Evolutionary conservation across 2,113 vertebrate species (phyloP).

Genomic region (Hemiscyllium ocellatum): DNA sequence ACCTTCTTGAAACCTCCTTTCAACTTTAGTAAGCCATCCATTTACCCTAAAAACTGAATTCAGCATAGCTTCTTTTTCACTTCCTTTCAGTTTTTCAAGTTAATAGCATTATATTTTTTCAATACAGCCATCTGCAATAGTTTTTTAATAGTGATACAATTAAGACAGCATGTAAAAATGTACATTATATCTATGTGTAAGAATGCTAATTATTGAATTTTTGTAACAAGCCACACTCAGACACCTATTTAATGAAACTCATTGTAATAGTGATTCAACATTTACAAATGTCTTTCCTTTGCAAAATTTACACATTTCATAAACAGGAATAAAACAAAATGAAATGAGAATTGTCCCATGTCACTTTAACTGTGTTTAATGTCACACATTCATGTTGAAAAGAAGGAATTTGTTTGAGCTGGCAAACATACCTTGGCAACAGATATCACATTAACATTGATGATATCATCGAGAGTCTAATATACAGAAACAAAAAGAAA

Average conservation of each 20-base stretch:
- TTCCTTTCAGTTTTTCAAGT: background rate
- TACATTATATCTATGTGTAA: background rate
- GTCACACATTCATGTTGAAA: background rate
- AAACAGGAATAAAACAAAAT: background rate
- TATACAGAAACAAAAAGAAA: constrained; percentile 42
- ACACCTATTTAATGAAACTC: background rate
- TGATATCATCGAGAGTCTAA: constrained; percentile 56
- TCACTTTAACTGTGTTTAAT: background rate
- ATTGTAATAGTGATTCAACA: background rate
- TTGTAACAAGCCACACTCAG: background rate
- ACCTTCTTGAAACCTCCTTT: background rate
- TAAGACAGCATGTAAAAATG: background rate
- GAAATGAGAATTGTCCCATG: background rate
- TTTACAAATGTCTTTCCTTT: background rate
- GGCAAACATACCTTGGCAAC: constrained; percentile 63
- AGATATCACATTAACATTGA: constrained; percentile 75
- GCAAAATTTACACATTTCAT: background rate
- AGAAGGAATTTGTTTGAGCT: background rate
- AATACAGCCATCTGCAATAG: background rate
- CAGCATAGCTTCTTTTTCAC: background rate
- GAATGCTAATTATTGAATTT: background rate
- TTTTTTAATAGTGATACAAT: background rate
- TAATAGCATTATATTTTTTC: background rate
- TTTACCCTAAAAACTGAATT: background rate
- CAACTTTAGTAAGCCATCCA: background rate